A percentile compares a stretch with the other conserved stretches of the same genome.
These are phyloP conservation scores for Mechanitis messenoides DNA, from an alignment of 2,888 invertebrate species.

Conservation along the genomic window DNA sequence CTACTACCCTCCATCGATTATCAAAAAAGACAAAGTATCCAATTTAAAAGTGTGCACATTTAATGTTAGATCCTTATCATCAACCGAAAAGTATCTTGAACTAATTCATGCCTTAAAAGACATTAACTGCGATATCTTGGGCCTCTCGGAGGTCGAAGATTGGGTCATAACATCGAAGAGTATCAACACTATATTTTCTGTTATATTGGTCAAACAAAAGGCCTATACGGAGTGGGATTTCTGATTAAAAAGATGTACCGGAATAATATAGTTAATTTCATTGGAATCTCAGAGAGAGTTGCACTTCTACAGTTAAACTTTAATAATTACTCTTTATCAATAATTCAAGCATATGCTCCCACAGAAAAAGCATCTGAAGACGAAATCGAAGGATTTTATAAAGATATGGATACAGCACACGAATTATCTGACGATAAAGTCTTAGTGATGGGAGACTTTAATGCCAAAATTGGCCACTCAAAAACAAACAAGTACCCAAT, in stretches of 20 bases:
- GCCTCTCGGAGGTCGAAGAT: constrained; percentile 22
- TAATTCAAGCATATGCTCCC: constrained; percentile 31
- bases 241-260: constrained; percentile 21
- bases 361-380: constrained; percentile 24
- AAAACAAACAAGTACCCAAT: neutral
- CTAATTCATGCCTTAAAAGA: constrained; percentile 18
- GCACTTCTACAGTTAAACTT: constrained; percentile 19
- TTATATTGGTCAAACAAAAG: constrained; percentile 21
- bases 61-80: too few relatives aligned
- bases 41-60: too few relatives aligned
- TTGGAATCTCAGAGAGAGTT: constrained; percentile 22
- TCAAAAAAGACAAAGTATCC: too few relatives aligned
- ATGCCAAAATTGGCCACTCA: constrained; percentile 24
- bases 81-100: too few relatives aligned
- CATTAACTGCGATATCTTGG: constrained; percentile 25
- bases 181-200: constrained; percentile 21
- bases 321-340: neutral
- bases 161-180: constrained; percentile 25
- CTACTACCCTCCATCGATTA: too few relatives aligned
- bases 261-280: constrained; percentile 12
- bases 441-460: constrained; percentile 27
- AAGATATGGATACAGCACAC: constrained; percentile 20
- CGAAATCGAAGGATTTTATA: constrained; percentile 26
- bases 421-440: constrained; percentile 11
- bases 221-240: constrained; percentile 22